phyloP scores from a whole-genome alignment of 92 coral and sea anemone species.

The Meandrina meandrites region DNA sequence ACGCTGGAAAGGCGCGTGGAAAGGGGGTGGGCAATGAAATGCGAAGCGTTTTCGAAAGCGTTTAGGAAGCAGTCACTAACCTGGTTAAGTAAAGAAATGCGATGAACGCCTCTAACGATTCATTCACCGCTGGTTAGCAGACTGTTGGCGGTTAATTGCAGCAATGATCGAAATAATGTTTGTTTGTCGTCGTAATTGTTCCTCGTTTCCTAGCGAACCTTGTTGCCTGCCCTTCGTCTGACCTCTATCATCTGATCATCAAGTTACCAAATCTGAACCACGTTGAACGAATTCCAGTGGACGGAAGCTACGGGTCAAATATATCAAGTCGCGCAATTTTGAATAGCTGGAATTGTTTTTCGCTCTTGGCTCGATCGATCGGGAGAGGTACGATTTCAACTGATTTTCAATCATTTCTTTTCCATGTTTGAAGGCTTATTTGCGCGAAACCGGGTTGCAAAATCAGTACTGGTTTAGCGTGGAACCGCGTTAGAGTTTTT shows the following conservation, averaged over 20 bases:
- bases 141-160: background rate
- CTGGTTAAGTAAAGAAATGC: background rate
- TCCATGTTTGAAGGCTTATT: background rate
- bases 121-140: background rate
- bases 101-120: background rate
- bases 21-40: too few species aligned
- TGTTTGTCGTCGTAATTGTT: background rate
- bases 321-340: background rate
- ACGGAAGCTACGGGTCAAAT: background rate
- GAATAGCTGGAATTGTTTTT: background rate
- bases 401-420: background rate
- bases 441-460: background rate
- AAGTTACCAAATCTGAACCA: conserved; percentile 4
- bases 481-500: background rate
- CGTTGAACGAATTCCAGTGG: background rate
- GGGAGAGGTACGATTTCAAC: too few species aligned
- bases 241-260: conserved; percentile 17
- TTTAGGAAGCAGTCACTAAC: background rate
- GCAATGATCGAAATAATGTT: background rate
- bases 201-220: background rate
- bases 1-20: too few species aligned
- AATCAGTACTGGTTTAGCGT: background rate
- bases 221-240: background rate
- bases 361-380: too few species aligned
- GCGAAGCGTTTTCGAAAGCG: background rate